Conservation (phyloP, 1,140 invertebrate species). For the Heliothis subflexa region DNA sequence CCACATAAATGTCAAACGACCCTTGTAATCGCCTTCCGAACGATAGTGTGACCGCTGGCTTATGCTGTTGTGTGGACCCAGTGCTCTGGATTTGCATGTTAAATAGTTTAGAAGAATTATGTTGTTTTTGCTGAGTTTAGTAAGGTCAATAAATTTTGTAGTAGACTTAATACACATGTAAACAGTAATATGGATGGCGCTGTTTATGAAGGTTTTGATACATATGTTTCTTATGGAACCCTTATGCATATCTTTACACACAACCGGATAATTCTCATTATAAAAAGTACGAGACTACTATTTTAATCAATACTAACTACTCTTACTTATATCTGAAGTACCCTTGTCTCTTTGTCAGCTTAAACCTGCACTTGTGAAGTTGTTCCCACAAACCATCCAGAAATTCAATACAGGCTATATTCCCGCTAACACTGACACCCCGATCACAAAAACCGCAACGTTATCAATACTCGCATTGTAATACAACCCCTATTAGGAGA, state of each 20-base stretch:
- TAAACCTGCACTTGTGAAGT: no score
- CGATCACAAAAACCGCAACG: constrained; percentile 23
- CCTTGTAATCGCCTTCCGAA: constrained; percentile 59
- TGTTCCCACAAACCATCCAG: no score
- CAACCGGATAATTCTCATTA: not conserved
- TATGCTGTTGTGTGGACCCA: constrained; percentile 35
- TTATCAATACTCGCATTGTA: constrained; percentile 51
- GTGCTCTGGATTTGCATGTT: constrained; percentile 6
- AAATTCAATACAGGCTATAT: not conserved
- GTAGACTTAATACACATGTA: not conserved
- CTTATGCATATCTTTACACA: no score
- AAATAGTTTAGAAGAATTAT: not conserved
- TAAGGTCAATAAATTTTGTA: not conserved
- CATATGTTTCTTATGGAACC: no score
- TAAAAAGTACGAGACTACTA: no score
- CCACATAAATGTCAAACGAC: constrained; percentile 57
- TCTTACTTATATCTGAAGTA: no score
- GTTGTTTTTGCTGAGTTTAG: not conserved
- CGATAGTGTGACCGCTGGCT: constrained; percentile 50
- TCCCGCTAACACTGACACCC: constrained; percentile 20
- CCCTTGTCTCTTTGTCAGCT: no score
- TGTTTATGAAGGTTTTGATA: no score
- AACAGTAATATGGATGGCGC: not conserved
- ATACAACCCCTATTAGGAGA: constrained; percentile 48
- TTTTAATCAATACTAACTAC: no score